Conservation (phyloP, 1,140 invertebrate species). For the Meloidogyne hapla region DNA sequence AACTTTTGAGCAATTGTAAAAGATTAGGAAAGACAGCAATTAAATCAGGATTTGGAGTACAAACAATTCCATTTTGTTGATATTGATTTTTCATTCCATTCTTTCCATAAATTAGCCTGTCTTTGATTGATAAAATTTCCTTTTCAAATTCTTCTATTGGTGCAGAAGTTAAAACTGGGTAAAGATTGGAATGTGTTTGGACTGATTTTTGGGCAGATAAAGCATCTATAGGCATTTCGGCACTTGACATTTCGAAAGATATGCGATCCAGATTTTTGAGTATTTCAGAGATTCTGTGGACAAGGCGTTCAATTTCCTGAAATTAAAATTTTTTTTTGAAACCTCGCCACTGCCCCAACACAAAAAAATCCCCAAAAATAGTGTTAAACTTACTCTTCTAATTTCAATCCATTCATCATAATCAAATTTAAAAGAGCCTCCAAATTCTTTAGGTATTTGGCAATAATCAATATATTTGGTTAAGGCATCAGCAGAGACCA, state of each 20-base stretch:
- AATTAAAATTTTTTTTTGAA: constrained; percentile 33
- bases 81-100: constrained; percentile 6
- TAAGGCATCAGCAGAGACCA: constrained; percentile 34
- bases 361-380: background rate
- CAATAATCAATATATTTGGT: constrained; percentile 37
- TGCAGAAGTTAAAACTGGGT: constrained; percentile 86
- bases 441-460: constrained; percentile 36
- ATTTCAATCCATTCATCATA: constrained; percentile 41
- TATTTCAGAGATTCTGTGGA: constrained; percentile 32
- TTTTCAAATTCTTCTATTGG: constrained; percentile 85
- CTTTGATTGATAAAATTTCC: constrained; percentile 65
- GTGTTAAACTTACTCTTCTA: constrained; percentile 28
- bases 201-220: constrained; percentile 82
- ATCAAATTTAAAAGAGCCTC: constrained; percentile 35
- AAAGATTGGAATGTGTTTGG: constrained; percentile 88
- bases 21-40: constrained; percentile 35
- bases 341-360: too few species aligned
- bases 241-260: constrained; percentile 20
- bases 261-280: constrained; percentile 32
- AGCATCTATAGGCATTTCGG: constrained; percentile 70
- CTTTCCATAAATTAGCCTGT: background rate
- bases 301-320: constrained; percentile 67
- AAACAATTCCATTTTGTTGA: background rate
- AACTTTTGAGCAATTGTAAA: constrained; percentile 25
- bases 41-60: constrained; percentile 32